phyloP scores from a whole-genome alignment of 2,113 vertebrate genomes.

The Campylomormyrus tamandua region DNA sequence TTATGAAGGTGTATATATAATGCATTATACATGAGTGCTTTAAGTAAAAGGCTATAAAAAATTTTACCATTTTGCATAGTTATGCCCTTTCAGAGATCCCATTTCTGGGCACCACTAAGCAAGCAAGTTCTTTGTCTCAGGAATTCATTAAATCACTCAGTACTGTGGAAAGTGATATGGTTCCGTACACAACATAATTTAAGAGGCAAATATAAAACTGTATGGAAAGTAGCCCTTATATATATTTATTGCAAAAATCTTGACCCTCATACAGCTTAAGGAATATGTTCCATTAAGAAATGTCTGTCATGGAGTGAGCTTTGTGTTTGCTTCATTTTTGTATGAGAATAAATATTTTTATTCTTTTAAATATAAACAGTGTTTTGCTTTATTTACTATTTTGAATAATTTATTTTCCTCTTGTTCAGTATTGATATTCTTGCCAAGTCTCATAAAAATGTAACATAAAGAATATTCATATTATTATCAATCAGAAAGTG shows the following conservation, averaged over 20 bases:
- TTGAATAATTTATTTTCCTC: neutral
- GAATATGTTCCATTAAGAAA: neutral
- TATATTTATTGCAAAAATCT: neutral
- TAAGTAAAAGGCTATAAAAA: neutral
- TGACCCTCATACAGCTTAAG: neutral
- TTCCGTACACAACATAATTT: neutral
- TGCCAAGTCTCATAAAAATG: neutral
- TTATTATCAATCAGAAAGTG: neutral
- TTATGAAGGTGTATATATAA: too few relatives aligned
- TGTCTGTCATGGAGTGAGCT: neutral
- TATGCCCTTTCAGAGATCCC: neutral
- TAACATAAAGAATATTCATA: neutral
- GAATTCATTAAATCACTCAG: neutral
- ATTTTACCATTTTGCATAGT: neutral
- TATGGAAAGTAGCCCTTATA: neutral
- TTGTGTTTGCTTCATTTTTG: conserved; percentile 6
- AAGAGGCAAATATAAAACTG: neutral
- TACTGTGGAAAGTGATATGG: neutral
- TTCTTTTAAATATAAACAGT: conserved; percentile 14
- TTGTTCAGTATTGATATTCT: neutral
- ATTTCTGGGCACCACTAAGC: neutral
- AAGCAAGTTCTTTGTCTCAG: neutral
- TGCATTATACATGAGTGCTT: too few relatives aligned
- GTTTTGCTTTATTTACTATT: conserved; percentile 13
- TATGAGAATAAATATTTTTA: conserved; percentile 10